Percentiles rank a stretch among this genome's conserved stretches.
phyloP scores from a whole-genome alignment of 2,888 invertebrate genomes.

The Serrognathus titanus region DNA sequence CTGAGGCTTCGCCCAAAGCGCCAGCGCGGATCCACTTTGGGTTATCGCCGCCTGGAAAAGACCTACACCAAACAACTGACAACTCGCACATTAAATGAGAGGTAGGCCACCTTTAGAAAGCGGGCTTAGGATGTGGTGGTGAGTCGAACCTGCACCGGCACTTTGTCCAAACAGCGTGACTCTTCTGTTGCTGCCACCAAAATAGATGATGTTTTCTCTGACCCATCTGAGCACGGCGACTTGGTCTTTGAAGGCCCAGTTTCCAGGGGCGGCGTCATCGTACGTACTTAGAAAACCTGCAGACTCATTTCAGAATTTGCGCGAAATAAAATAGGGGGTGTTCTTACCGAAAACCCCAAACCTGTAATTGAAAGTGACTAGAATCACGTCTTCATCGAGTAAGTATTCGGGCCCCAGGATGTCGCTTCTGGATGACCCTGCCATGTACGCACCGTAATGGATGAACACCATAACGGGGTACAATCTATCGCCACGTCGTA shows the following conservation, averaged over 20 bases:
- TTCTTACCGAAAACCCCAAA: conserved; percentile 40
- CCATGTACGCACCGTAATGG: conserved; percentile 54
- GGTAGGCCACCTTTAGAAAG: conserved; percentile 37
- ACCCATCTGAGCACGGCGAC: conserved; percentile 50
- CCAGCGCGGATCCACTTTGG: conserved; percentile 51
- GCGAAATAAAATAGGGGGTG: not conserved
- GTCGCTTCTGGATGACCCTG: conserved; percentile 47
- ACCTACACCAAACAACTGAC: conserved; percentile 24
- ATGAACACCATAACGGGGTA: conserved; percentile 54
- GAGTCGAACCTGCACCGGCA: conserved; percentile 50
- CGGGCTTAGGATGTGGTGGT: conserved; percentile 51
- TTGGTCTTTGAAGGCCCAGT: conserved; percentile 54
- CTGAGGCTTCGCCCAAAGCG: conserved; percentile 41
- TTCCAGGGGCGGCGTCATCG: conserved; percentile 50
- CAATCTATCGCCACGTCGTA: not conserved
- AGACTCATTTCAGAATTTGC: conserved; percentile 3
- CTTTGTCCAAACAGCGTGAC: conserved; percentile 54
- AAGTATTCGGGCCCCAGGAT: conserved; percentile 53
- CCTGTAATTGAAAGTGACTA: conserved; percentile 52
- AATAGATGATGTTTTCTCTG: conserved; percentile 46
- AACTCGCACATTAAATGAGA: not conserved
- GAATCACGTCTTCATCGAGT: conserved; percentile 51
- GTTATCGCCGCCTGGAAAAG: conserved; percentile 51
- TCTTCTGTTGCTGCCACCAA: conserved; percentile 47
- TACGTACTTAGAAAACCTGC: conserved; percentile 50